A percentile compares a stretch with the other conserved stretches of the same genome.
phyloP scores from a whole-genome alignment of 1,140 invertebrate species.

The Drosophila grimshawi region DNA sequence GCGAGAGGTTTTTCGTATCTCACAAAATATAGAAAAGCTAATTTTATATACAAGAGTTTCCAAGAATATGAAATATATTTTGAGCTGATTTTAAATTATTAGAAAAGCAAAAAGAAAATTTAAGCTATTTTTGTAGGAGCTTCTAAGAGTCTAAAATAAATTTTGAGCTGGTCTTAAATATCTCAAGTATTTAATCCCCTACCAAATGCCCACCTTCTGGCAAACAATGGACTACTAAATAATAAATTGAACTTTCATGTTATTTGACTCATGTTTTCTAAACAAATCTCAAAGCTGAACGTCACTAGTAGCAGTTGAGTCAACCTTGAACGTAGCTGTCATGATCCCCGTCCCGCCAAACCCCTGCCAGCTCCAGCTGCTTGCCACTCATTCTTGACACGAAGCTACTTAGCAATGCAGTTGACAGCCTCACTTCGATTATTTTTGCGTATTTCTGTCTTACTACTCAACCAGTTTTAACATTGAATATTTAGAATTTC shows the following conservation, averaged over 20 bases:
- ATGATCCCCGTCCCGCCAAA: not conserved
- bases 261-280: not conserved
- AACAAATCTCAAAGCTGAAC: not conserved
- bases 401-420: constrained; percentile 70
- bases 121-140: no score
- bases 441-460: constrained; percentile 53
- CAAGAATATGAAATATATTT: no score
- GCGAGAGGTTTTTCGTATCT: not conserved
- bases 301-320: not conserved
- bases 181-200: no score
- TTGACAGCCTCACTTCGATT: constrained; percentile 62
- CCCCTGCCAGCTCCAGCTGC: not conserved
- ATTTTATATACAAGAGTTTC: not conserved
- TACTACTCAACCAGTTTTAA: constrained; percentile 62
- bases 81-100: no score
- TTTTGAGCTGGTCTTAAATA: no score
- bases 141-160: no score
- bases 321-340: constrained; percentile 20
- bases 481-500: constrained; percentile 67
- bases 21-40: not conserved
- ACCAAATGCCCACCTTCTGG: no score
- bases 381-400: not conserved
- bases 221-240: not conserved
- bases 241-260: not conserved
- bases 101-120: no score